Percentiles rank a stretch among this genome's conserved stretches.
Conservation (phyloP, 2,113 vertebrate genomes). For the Camelus bactrianus region DNA sequence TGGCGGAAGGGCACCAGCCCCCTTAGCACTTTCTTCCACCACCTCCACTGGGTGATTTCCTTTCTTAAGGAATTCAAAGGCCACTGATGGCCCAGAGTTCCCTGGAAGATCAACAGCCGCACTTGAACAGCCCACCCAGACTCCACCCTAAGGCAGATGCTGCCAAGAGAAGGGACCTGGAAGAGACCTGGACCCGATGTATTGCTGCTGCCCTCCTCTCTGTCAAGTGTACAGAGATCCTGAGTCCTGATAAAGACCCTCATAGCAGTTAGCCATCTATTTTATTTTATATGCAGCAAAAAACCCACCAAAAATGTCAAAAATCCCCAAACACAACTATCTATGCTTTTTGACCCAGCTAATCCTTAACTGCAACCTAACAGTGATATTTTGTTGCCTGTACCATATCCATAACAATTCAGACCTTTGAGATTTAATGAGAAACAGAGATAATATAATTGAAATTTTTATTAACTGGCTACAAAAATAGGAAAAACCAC, state of each 20-base stretch:
- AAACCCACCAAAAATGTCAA: not conserved
- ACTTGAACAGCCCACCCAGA: not conserved
- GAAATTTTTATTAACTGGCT: not conserved
- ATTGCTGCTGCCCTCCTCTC: not conserved
- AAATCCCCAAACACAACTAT: not conserved
- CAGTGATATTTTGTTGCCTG: not conserved
- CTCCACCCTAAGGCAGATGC: not conserved
- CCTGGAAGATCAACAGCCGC: not conserved
- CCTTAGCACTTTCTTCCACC: too few relatives aligned
- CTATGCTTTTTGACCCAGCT: not conserved
- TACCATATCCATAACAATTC: not conserved
- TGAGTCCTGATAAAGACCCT: not conserved
- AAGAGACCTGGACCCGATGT: not conserved
- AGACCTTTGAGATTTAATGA: slow-evolving; percentile 16
- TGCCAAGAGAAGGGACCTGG: not conserved
- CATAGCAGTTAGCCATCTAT: not conserved
- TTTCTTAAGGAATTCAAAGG: not conserved
- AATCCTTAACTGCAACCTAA: not conserved
- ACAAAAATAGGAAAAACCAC: not conserved
- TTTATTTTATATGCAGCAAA: not conserved
- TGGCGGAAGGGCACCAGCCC: not conserved
- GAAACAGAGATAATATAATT: not conserved
- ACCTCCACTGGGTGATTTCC: not conserved
- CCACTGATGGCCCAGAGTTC: not conserved
- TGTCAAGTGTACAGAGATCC: not conserved